Evolutionary conservation across 2,888 invertebrate genomes (phyloP), one percentile per base, ranked within the genome.

Genomic region (Pheosia tremula): DNA sequence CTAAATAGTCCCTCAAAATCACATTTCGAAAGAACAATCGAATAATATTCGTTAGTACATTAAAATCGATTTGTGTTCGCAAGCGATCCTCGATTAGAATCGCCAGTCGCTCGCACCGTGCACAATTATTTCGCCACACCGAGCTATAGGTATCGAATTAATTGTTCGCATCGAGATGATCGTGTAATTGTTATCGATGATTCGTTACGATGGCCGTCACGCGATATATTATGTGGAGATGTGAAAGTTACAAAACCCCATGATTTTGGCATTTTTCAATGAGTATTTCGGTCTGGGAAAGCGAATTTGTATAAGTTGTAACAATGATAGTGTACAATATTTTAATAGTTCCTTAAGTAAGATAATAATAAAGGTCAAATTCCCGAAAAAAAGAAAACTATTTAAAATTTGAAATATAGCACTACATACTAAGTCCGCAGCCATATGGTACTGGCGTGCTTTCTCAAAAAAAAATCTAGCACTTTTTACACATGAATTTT

Each of bases 91-190:
- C 56, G 56, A 45, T 56, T 56, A 10, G 56, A 56, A 56, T 56
- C 43, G 56, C 6, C 36, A 11, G 56, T 56, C 39, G n/a, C 36
- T 45, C 56, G 36, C 56, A 45, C 43, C 45, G 56, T 45, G 36
- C 9, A 11, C 43, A 45, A 56, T 56, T 36, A 45, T 36, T 56
- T 56, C 56, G 56, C 45, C 45, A 56, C 56, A 43, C 43, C 11
- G 11, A 4, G n/a, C 39, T 11, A 41, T 43, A 45, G 11, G 56
- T 56, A 56, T 24, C 45, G 56, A 56, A 36, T 56, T 56, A 56
- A 56, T 56, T 56, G 56, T 56, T 45, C 56, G 45, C 36, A 56
- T 56, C 56, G 56, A 56, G 55, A 55, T 13, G 55, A 39, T 55
- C 55, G 55, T 55, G 3, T 56, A 56, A 56, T 56, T 43, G 45